Evolutionary conservation across 2,888 invertebrate genomes (phyloP).

Genomic region (Drosophila nr. perissopoda): DNA sequence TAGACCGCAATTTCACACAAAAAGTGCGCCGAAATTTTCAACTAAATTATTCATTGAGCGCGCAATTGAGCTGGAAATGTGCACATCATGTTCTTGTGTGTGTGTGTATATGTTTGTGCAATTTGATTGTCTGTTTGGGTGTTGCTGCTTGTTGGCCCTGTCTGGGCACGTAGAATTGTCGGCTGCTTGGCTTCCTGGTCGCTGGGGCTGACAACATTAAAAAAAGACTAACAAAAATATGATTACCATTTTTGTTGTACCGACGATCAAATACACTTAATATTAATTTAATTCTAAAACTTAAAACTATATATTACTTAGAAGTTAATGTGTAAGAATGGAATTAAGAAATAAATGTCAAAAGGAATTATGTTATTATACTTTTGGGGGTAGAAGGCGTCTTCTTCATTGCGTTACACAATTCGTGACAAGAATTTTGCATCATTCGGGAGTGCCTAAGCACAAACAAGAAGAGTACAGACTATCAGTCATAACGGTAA

Average conservation of each 20-base stretch:
- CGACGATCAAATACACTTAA: conserved; percentile 9
- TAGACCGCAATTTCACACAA: conserved; percentile 67
- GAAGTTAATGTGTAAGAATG: neutral
- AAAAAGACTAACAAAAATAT: conserved; percentile 3
- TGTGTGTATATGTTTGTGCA: conserved; percentile 18
- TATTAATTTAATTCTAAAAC: neutral
- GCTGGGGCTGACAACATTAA: conserved; percentile 30
- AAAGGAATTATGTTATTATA: neutral
- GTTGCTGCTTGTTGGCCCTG: conserved; percentile 24
- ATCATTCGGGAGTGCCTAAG: neutral
- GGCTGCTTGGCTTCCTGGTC: conserved; percentile 61
- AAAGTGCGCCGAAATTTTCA: conserved; percentile 77
- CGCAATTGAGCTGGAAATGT: conserved; percentile 80
- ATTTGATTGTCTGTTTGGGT: conserved; percentile 57
- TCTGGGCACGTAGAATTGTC: conserved; percentile 67
- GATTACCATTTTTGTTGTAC: too few relatives aligned
- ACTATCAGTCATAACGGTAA: conserved; percentile 5
- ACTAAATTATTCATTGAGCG: conserved; percentile 79
- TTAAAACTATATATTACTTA: too few relatives aligned
- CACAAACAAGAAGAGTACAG: neutral
- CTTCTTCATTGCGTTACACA: neutral
- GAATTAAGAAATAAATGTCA: neutral
- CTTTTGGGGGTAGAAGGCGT: too few relatives aligned
- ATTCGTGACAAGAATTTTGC: neutral
- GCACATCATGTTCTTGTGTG: conserved; percentile 27